Evolutionary conservation across 2,797 vertebrate genomes (phyloP).

Genomic region (Alcedo quadribrachys): DNA sequence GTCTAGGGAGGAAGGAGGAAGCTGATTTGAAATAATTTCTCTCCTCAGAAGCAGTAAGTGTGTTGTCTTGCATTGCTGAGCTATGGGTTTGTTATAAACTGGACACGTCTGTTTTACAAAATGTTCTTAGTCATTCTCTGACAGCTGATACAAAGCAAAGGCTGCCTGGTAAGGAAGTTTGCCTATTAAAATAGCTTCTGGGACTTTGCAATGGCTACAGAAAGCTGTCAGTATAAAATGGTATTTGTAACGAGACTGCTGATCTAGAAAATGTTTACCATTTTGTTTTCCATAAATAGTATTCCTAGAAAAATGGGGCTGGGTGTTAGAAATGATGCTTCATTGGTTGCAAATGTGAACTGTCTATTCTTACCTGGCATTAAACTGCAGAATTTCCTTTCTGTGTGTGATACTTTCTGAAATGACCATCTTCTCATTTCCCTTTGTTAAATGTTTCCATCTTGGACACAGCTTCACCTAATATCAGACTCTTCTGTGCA

Average conservation of each 20-base stretch:
- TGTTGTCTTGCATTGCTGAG: slow-evolving; percentile 35
- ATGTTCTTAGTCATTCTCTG: slow-evolving; percentile 6
- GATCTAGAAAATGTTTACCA: not conserved
- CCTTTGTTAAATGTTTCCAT: not conserved
- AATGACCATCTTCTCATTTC: not conserved
- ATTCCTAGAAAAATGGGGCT: not conserved
- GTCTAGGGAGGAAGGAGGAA: not conserved
- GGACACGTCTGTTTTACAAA: not conserved
- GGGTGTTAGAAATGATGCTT: not conserved
- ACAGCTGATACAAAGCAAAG: not conserved
- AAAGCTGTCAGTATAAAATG: slow-evolving; percentile 5
- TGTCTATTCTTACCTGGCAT: not conserved
- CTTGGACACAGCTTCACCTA: not conserved
- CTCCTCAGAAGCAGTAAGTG: not conserved
- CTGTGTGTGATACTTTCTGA: not conserved
- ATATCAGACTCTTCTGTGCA: not conserved
- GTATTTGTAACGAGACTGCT: not conserved
- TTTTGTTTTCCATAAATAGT: not conserved
- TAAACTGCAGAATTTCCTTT: not conserved
- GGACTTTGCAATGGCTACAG: slow-evolving; percentile 1
- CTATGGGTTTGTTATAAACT: slow-evolving; percentile 29
- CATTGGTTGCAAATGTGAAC: not conserved
- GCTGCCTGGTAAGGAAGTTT: slow-evolving; percentile 9
- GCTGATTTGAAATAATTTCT: not conserved
- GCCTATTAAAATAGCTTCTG: slow-evolving; percentile 27